Evolutionary conservation across 2,797 vertebrate species (phyloP).

Genomic region (Aldrovandia affinis): DNA sequence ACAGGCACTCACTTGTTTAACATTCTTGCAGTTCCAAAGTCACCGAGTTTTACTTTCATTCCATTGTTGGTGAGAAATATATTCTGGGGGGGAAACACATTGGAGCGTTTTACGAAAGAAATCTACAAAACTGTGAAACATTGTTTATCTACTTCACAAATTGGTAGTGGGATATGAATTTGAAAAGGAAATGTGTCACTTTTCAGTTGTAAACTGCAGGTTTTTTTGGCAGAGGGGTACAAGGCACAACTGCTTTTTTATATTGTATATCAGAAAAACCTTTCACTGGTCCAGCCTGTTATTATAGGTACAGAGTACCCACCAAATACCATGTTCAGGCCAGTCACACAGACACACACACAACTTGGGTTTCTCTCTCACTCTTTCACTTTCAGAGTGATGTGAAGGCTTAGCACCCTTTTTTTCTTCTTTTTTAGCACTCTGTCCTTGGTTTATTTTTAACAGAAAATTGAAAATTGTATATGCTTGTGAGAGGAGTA

Average conservation of each 20-base stretch:
- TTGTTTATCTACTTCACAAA: background rate
- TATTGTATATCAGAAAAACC: too few species aligned
- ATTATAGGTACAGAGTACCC: background rate
- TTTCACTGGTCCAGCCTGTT: too few species aligned
- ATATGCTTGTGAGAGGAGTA: too few species aligned
- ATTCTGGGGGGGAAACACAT: conserved; percentile 73
- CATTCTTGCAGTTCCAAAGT: conserved; percentile 91
- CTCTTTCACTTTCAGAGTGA: background rate
- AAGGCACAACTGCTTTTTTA: too few species aligned
- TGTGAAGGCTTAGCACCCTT: background rate
- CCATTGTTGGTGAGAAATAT: conserved; percentile 87
- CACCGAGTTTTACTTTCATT: conserved; percentile 86
- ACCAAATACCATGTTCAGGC: background rate
- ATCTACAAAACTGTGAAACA: background rate
- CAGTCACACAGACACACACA: background rate
- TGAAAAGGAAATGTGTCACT: too few species aligned
- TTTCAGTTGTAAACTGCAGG: too few species aligned
- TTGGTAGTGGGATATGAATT: background rate
- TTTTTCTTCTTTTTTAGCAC: background rate
- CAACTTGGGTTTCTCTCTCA: background rate
- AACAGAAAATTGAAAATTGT: background rate
- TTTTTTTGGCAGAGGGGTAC: too few species aligned
- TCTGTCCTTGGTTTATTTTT: background rate
- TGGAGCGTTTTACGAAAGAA: conserved; percentile 31
- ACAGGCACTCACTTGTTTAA: conserved; percentile 82